Conservation (phyloP, 2,888 invertebrate genomes). For the Sesia bembeciformis region DNA sequence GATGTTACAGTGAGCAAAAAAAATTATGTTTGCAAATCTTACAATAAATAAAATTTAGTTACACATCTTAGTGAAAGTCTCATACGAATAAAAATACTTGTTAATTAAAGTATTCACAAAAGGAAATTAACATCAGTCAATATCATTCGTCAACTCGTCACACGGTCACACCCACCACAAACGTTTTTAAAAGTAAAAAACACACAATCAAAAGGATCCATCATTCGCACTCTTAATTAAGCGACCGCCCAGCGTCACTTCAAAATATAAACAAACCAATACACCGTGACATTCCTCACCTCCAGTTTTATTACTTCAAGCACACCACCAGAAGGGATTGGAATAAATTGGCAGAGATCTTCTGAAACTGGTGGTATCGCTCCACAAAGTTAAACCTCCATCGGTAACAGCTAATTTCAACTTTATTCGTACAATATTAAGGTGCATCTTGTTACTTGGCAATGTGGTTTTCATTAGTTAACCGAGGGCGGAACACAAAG, state of each 20-base stretch:
- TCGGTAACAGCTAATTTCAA: conserved; percentile 11
- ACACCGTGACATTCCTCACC: conserved; percentile 25
- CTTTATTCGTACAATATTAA: not conserved
- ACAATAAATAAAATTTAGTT: too few relatives aligned
- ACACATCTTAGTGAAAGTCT: too few relatives aligned
- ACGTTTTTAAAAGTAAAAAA: too few relatives aligned
- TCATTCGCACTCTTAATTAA: conserved; percentile 68
- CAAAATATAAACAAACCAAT: conserved; percentile 46
- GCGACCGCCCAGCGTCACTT: conserved; percentile 33
- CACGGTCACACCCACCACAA: too few relatives aligned
- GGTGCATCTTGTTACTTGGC: too few relatives aligned
- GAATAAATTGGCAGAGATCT: conserved; percentile 30
- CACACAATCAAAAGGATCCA: conserved; percentile 30
- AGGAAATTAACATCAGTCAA: too few relatives aligned
- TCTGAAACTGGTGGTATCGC: conserved; percentile 8
- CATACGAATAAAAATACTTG: too few relatives aligned
- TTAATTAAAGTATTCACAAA: too few relatives aligned
- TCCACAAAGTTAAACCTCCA: conserved; percentile 5
- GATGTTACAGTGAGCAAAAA: too few relatives aligned
- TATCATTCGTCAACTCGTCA: too few relatives aligned
- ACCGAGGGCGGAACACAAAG: conserved; percentile 43
- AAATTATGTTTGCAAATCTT: too few relatives aligned
- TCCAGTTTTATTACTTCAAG: conserved; percentile 9
- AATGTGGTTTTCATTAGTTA: conserved; percentile 46
- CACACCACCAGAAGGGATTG: conserved; percentile 12